phyloP scores from a whole-genome alignment of 2,888 invertebrate species.

The Melieria crassipennis region DNA sequence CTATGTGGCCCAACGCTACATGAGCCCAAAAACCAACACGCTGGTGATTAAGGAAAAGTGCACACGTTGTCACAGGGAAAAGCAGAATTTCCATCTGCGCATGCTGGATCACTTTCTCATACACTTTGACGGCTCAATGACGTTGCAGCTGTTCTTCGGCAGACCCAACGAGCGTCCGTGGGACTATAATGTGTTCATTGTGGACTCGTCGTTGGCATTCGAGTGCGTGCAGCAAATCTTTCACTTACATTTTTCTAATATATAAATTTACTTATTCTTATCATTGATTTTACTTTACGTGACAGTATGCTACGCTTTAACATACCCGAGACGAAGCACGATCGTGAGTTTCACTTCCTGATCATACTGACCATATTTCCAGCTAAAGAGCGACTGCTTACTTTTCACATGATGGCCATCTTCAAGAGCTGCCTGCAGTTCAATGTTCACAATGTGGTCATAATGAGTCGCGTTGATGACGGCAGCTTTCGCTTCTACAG shows the following conservation, averaged over 20 bases:
- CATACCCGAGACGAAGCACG: conserved; percentile 43
- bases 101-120: conserved; percentile 46
- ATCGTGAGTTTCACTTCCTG: conserved; percentile 53
- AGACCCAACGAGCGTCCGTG: conserved; percentile 41
- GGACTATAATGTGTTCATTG: conserved; percentile 52
- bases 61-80: conserved; percentile 1
- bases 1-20: conserved; percentile 45
- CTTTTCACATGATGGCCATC: conserved; percentile 41
- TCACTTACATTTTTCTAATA: neutral
- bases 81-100: conserved; percentile 41
- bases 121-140: conserved; percentile 39
- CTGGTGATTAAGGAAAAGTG: conserved; percentile 48
- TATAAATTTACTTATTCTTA: neutral
- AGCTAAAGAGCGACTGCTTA: neutral
- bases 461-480: conserved; percentile 43
- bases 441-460: conserved; percentile 51
- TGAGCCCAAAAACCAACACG: conserved; percentile 46
- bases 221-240: conserved; percentile 44
- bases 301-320: conserved; percentile 44
- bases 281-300: neutral
- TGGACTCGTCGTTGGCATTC: conserved; percentile 50
- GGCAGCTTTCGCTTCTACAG: conserved; percentile 41
- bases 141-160: conserved; percentile 48
- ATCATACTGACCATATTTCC: conserved; percentile 46
- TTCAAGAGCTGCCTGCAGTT: conserved; percentile 45